phyloP scores from a whole-genome alignment of 2,797 vertebrate species.

The Coendou prehensilis region DNA sequence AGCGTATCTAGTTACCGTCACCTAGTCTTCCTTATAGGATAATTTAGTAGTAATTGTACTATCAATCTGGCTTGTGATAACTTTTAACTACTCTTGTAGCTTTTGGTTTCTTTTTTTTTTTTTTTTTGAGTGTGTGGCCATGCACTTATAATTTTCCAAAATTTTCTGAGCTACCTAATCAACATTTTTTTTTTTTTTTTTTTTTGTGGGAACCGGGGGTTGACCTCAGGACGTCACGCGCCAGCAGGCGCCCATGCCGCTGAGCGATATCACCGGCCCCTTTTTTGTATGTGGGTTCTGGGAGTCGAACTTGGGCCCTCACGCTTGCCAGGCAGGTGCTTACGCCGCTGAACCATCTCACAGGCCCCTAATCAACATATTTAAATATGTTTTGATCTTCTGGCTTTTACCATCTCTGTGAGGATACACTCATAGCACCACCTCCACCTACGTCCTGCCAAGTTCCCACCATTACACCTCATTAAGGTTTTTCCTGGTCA shows the following conservation, averaged over 20 bases:
- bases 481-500: neutral
- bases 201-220: too few relatives aligned
- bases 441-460: neutral
- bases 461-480: neutral
- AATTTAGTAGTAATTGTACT: neutral
- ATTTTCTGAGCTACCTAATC: slow-evolving; percentile 3
- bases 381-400: neutral
- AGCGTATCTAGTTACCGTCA: neutral
- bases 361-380: neutral
- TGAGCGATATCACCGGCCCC: too few relatives aligned
- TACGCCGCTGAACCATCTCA: too few relatives aligned
- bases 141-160: slow-evolving; percentile 46
- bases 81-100: neutral
- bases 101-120: neutral
- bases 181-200: neutral
- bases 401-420: neutral
- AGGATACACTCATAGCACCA: neutral
- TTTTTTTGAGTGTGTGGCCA: neutral
- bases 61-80: neutral
- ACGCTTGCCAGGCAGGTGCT: too few relatives aligned
- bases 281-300: too few relatives aligned
- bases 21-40: neutral
- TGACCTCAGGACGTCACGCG: too few relatives aligned
- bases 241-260: too few relatives aligned
- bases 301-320: too few relatives aligned